Base-by-base conservation (phyloP, 2,797 vertebrate genomes). In the Scarus forsteni region DNA sequence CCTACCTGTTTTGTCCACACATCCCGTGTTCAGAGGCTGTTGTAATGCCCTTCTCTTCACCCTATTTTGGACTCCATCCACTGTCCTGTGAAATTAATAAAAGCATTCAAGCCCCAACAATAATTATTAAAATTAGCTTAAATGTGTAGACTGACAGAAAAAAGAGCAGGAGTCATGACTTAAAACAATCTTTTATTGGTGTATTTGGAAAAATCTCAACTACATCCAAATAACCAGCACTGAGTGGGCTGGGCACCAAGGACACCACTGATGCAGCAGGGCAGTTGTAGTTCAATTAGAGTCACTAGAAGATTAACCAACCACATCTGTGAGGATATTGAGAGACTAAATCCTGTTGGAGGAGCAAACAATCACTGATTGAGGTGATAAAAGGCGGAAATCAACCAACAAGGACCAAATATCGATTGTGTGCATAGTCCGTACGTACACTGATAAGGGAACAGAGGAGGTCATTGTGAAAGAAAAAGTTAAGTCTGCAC, bases 151-250 rank as follows among this genome's bases (percentile, higher is more conserved):
- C 67, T 34, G 81, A 16, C 9, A 1, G 27, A 75, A 34, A 9
- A 68, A 79, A 76, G 42, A 64, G 78, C 38, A 69, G 27, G 70
- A 75, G 46, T 45, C 56, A 67, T 88, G 81, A 84, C 89, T 89
- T 85, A 91, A 85, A 91, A 90, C 85, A 88, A 89, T 89, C 85
- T 89, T 93, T 93, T 90, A 92, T 93, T 93, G 83, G 85, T 92
- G 85, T 83, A 86, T 87, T 84, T 80, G 78, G 82, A 85, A 81
- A 88, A 89, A 89, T 88, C 83, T 89, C 42, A 55, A 92, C 88
- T 91, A 92, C 90, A 93, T 91, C 90, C 88, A 90, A 84, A 92
- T 49, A 84, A 83, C 84, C 88, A 84, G 89, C 86, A 69, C 68
- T 45, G 66, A 79, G 72, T 35, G 66, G 80, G 88, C 91, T 80